Evolutionary conservation across 2,888 invertebrate genomes (phyloP).

Genomic region (Dermolepida albohirtum): DNA sequence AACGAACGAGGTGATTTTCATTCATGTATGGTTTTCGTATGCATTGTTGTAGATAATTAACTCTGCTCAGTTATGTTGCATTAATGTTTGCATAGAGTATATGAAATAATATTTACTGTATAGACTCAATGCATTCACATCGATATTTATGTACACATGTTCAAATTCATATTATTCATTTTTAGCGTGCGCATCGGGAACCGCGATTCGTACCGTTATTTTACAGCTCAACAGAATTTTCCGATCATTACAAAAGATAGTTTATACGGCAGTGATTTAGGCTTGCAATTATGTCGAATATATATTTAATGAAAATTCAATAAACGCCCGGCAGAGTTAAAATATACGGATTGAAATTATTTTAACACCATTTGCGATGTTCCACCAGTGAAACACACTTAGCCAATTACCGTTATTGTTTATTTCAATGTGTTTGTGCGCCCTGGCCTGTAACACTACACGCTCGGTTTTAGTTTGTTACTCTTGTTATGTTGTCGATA

Average conservation of each 20-base stretch:
- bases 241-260: conserved; percentile 36
- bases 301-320: conserved; percentile 43
- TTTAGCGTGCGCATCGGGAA: conserved; percentile 10
- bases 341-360: conserved; percentile 43
- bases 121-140: not conserved
- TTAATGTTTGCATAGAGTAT: no score
- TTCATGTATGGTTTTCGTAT: no score
- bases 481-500: conserved; percentile 10
- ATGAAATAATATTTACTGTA: no score
- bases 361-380: conserved; percentile 42
- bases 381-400: conserved; percentile 40
- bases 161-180: conserved; percentile 32
- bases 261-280: conserved; percentile 35
- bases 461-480: conserved; percentile 29
- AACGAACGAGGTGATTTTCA: no score
- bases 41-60: no score
- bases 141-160: conserved; percentile 8
- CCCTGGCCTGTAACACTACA: conserved; percentile 19
- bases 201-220: conserved; percentile 19
- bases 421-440: conserved; percentile 38
- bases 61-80: no score
- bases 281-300: conserved; percentile 38
- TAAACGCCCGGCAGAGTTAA: conserved; percentile 34
- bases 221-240: conserved; percentile 36
- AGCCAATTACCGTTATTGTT: conserved; percentile 44